Base-by-base conservation (phyloP, 2,888 invertebrate species). In the Diabrotica balteata region DNA sequence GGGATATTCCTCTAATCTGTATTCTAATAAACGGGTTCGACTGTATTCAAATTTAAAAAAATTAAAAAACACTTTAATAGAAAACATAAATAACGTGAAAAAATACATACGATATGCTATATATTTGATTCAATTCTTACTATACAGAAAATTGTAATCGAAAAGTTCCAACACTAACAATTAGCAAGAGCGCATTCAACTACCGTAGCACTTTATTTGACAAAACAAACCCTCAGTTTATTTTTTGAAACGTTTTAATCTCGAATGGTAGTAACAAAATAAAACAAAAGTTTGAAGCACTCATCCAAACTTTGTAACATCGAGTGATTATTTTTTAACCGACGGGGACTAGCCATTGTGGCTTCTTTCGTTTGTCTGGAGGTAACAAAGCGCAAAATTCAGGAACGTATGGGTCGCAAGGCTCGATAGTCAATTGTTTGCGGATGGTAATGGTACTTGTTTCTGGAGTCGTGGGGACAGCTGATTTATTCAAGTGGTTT, bases 301-400 rank as follows among this genome's bases (percentile, higher is more conserved):
- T 51, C 61, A 63, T 66, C 42, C 45, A 73, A n/a, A 78, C 53
- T 72, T 78, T 70, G 78, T 68, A 75, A 79, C 79, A 79, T 76
- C 76, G 69, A 72, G 67, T 59, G 60, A 65, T 64, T 64, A 63
- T 59, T 65, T 62, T 66, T 45, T 51, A 43, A 59, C 59, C 58
- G 62, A 53, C 61, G 55, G 63, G 59, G 46, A 59, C 42, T 54
- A 60, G 58, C 58, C 61, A 77, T 79, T 79, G 78, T 79, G 78
- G 76, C 73, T 73, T 73, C 70, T 75, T 69, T 73, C 60, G 70
- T 76, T 81, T 81, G 81, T 82, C 80, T 78, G 76, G 78, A 80
- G 81, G 82, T 74, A 82, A 82, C 81, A 82, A 82, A 80, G 80
- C 80, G 78, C 74, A 76, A 81, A 81, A 81, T 80, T 77, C 77